phyloP scores from a whole-genome alignment of 2,888 invertebrate species.

The Torymus tubicola region DNA sequence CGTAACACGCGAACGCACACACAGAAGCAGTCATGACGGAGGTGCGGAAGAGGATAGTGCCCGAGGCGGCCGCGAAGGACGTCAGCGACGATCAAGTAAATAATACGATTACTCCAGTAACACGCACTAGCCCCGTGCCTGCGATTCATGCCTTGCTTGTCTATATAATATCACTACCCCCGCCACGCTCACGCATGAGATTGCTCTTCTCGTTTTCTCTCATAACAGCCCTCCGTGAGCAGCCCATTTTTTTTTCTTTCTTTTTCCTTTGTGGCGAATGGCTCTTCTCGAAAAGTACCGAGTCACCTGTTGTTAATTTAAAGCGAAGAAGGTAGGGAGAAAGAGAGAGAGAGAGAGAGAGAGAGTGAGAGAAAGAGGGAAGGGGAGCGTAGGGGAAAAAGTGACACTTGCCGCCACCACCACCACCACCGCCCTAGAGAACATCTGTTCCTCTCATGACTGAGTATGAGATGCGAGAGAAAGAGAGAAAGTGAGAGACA shows the following conservation, averaged over 20 bases:
- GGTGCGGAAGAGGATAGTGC: slow-evolving; percentile 70
- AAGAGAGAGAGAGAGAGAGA: not conserved
- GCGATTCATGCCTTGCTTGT: not conserved
- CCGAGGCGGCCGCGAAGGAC: slow-evolving; percentile 68
- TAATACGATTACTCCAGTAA: slow-evolving; percentile 1
- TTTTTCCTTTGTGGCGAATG: not conserved
- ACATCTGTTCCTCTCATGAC: slow-evolving; percentile 23
- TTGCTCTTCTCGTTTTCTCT: not conserved
- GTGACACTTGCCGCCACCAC: slow-evolving; percentile 31
- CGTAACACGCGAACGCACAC: no score
- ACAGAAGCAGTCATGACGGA: slow-evolving; percentile 67
- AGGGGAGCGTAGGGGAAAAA: not conserved
- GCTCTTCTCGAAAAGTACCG: not conserved
- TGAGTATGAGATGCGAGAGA: not conserved
- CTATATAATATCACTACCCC: not conserved
- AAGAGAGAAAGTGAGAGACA: no score
- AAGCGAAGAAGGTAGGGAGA: not conserved
- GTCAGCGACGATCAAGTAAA: slow-evolving; percentile 72
- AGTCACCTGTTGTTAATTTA: slow-evolving; percentile 56
- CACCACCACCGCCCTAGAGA: not conserved
- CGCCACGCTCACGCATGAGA: not conserved
- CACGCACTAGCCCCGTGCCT: not conserved
- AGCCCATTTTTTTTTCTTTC: not conserved
- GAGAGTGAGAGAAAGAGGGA: not conserved
- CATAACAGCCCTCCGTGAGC: not conserved